Evolutionary conservation across 1,140 invertebrate species (phyloP), one percentile per base, ranked within the genome.

Genomic region (Trichogramma pretiosum): DNA sequence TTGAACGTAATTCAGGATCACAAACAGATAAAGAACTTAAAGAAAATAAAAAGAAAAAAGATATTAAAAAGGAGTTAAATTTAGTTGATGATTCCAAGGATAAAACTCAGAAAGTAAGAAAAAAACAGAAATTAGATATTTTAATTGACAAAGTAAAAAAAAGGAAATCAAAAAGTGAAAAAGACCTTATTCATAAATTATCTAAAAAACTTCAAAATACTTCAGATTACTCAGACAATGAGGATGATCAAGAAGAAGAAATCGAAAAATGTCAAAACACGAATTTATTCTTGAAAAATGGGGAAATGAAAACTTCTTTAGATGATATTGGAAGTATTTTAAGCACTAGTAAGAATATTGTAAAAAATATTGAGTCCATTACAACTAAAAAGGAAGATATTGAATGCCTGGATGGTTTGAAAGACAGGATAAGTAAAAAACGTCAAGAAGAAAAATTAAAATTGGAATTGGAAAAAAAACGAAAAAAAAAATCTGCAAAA

Each of bases 391-490:
- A 68, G 37, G n/a, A n/a, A n/a, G 69, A 72, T 58, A 56, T 68
- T 32, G 69, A 70, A 21, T 70, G 64, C 4, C 57, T 70, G 37
- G 69, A 72, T 38, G 63, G 67, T 56, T 53, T 70, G 41, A 72
- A 72, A 42, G 68, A 83, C 56, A 77, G 79, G 52, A 81, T 83
- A 36, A 83, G 81, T 56, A 78, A 78, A 59, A 69, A 78, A 44
- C 67, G 76, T 52, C 75, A 78, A n/a, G 74, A 79, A 43, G 80
- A 82, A 59, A 82, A 81, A 56, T 54, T 82, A 17, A 83, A 82
- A 64, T 72, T 76, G 2, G 77, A 80, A 57, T 63, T 70, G 14
- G 67, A 69, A 64, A 79, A 64, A 63, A 67, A 61, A 62, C n/a
- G n/a, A n/a, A 76, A 68, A 58, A 75, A 64, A 50, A 34, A 39